These are phyloP conservation scores for Drosophila stalkeri DNA, from an alignment of 2,888 invertebrate species.

Conservation along the genomic window DNA sequence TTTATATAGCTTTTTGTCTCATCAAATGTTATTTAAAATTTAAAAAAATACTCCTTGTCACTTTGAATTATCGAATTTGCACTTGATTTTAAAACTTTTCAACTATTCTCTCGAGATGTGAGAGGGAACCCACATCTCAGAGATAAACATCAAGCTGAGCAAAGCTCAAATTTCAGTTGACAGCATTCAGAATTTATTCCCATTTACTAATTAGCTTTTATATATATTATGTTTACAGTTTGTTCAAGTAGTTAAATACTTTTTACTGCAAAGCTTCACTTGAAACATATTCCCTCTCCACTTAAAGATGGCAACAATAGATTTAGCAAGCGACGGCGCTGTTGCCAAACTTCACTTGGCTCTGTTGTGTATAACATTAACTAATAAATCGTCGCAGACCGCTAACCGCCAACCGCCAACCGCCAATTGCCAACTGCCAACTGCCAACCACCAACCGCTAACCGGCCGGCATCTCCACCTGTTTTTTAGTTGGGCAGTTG, in stretches of 20 bases:
- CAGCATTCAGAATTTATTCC: not conserved
- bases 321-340: not conserved
- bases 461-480: constrained; percentile 30
- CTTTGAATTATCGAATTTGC: not conserved
- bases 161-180: not conserved
- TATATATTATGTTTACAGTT: not conserved
- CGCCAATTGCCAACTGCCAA: not conserved
- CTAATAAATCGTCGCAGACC: constrained; percentile 20
- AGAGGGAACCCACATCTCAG: not conserved
- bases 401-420: not conserved
- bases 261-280: not conserved
- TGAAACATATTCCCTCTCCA: not conserved
- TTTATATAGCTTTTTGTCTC: no score
- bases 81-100: not conserved
- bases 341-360: constrained; percentile 28
- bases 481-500: constrained; percentile 38
- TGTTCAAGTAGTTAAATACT: not conserved
- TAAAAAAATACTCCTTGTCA: not conserved
- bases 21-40: not conserved
- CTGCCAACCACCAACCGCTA: not conserved
- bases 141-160: not conserved
- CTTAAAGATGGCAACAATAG: not conserved
- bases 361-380: constrained; percentile 15
- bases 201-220: not conserved
- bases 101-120: not conserved